Base-by-base conservation (phyloP, 64 coral and sea anemone species). In the Orbicella faveolata region DNA sequence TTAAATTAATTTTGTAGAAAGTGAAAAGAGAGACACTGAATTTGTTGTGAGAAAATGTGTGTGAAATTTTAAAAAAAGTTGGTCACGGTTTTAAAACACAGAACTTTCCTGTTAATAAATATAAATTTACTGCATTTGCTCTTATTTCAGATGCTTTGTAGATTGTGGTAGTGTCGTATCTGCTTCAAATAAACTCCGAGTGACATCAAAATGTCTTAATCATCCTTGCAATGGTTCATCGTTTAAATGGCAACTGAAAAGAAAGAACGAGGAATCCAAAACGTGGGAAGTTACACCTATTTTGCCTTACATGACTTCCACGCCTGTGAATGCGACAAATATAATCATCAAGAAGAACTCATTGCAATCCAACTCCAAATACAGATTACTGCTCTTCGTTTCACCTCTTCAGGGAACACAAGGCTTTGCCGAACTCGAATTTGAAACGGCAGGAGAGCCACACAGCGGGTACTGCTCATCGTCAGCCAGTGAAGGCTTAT, bases 311-410 rank as follows among this genome's bases (percentile, higher is more conserved):
- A 84, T 84, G 81, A 84, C 81, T 5, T 84, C 81, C 2, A 84
- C 81, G 51, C 36, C 62, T 26, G 63, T 69, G 13, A 70, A 65
- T 69, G 63, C 81, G 2, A 68, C 64, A 16, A 70, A 84, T 65
- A 84, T 84, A 63, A 84, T 84, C 9, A n/a, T 84, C 4, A 84
- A 70, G 64, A 67, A 70, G 65, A 84, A 84, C 36, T 20, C 81
- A 13, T 39, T 84, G 21, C 81, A 64, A 5, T 25, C 34, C 34
- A 26, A 23, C 0, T 52, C 37, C 35, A 70, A 51, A 20, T 84
- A 69, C 17, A 37, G 39, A 52, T 69, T 84, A 41, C 13, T 1
- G 9, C 63, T 84, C 17, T 6, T 25, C 23, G 81, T 84, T 48
- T 68, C 34, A 48, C 63, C 63, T 69, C 35, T 16, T 0, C 17